These are phyloP conservation scores for Tetranychus truncatus DNA, from an alignment of 2,888 invertebrate genomes.

Conservation along the genomic window DNA sequence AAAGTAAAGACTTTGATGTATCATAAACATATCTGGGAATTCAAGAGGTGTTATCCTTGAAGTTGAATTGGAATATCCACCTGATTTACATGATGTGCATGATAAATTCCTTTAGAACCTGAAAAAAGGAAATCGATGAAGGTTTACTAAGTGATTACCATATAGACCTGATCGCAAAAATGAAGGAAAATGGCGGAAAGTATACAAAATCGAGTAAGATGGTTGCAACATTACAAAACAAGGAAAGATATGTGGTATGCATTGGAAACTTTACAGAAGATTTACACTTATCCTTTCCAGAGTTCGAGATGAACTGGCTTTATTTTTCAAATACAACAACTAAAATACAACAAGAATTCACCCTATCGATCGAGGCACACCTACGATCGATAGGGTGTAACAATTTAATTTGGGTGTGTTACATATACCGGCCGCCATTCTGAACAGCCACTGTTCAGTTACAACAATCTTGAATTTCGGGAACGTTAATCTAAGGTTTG, in stretches of 20 bases:
- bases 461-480: no score
- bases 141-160: conserved; percentile 3
- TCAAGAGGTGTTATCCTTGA: conserved; percentile 18
- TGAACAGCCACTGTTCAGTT: no score
- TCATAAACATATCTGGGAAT: not conserved
- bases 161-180: not conserved
- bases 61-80: conserved; percentile 21
- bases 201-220: conserved; percentile 14
- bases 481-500: no score
- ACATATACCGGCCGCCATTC: no score
- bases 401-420: no score
- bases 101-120: conserved; percentile 22
- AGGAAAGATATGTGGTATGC: conserved; percentile 14
- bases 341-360: no score
- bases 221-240: conserved; percentile 20
- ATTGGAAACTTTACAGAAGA: no score
- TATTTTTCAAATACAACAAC: no score
- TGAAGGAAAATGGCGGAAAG: not conserved
- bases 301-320: no score
- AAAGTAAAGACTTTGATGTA: not conserved
- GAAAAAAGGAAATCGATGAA: conserved; percentile 15
- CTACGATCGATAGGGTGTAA: no score
- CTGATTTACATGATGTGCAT: conserved; percentile 16
- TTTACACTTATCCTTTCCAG: no score
- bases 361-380: no score